Evolutionary conservation across 2,113 vertebrate genomes (phyloP).

Genomic region (Colius striatus): DNA sequence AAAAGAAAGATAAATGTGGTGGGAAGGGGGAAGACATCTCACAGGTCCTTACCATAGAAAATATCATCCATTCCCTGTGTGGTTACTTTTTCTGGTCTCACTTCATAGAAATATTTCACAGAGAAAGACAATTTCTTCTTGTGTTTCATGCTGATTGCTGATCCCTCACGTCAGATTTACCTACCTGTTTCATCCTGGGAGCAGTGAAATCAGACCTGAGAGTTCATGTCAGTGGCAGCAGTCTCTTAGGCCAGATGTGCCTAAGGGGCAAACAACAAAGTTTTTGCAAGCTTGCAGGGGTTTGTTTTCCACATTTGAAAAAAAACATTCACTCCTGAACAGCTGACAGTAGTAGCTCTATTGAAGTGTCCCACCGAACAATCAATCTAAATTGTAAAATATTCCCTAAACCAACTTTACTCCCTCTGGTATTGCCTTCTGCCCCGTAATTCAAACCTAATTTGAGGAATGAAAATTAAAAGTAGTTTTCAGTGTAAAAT

Average conservation of each 20-base stretch:
- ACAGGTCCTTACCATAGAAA: constrained; percentile 46
- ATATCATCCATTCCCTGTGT: neutral
- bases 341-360: constrained; percentile 45
- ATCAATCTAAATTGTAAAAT: constrained; percentile 46
- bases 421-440: neutral
- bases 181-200: constrained; percentile 66
- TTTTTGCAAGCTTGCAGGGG: constrained; percentile 39
- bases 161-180: constrained; percentile 52
- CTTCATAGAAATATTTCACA: constrained; percentile 69
- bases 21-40: constrained; percentile 18
- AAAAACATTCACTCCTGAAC: constrained; percentile 18
- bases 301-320: constrained; percentile 47
- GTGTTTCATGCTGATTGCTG: constrained; percentile 36
- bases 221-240: constrained; percentile 12
- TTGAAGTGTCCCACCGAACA: constrained; percentile 9
- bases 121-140: constrained; percentile 51
- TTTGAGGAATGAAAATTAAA: constrained; percentile 27
- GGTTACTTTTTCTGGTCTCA: constrained; percentile 20
- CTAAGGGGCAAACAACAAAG: constrained; percentile 60
- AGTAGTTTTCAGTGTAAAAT: neutral
- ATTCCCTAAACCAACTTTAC: neutral
- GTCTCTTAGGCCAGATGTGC: constrained; percentile 34
- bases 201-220: constrained; percentile 38
- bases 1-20: constrained; percentile 61
- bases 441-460: constrained; percentile 4